A percentile compares a stretch with the other conserved stretches of the same genome.
Evolutionary conservation across 2,113 vertebrate genomes (phyloP).

Genomic region (Pogona vitticeps): DNA sequence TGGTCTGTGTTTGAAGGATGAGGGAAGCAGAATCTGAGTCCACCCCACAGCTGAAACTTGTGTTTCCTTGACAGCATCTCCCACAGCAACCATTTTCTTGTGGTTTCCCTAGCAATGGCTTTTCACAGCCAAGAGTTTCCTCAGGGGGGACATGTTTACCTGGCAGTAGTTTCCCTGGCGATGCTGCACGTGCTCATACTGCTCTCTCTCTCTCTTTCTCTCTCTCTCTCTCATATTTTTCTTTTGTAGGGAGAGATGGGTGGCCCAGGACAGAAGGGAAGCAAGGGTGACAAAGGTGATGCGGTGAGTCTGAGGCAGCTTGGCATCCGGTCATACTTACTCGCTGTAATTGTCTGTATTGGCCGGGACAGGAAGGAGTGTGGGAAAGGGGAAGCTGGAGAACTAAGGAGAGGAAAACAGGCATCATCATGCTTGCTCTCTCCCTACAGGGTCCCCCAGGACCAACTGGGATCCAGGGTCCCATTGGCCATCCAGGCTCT

Average conservation of each 20-base stretch:
- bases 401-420: rapidly evolving
- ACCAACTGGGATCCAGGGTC: conserved; percentile 85
- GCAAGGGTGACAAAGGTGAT: conserved; percentile 91
- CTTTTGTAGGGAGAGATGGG: conserved; percentile 85
- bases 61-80: neutral
- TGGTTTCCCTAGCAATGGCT: neutral
- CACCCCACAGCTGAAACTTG: neutral
- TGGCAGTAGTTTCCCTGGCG: neutral
- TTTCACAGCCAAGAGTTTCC: neutral
- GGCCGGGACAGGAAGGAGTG: rapidly evolving
- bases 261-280: conserved; percentile 87
- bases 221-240: neutral
- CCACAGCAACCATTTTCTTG: neutral
- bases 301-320: conserved; percentile 73
- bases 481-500: conserved; percentile 82
- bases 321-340: too few species aligned
- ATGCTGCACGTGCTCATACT: conserved; percentile 15
- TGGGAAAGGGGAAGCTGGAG: rapidly evolving
- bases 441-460: conserved; percentile 85
- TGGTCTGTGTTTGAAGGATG: neutral
- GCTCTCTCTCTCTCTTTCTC: neutral
- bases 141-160: neutral
- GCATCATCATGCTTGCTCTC: neutral
- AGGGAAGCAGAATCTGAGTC: neutral
- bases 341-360: neutral